phyloP scores from a whole-genome alignment of 2,113 vertebrate species.

The Scartelaos histophorus region DNA sequence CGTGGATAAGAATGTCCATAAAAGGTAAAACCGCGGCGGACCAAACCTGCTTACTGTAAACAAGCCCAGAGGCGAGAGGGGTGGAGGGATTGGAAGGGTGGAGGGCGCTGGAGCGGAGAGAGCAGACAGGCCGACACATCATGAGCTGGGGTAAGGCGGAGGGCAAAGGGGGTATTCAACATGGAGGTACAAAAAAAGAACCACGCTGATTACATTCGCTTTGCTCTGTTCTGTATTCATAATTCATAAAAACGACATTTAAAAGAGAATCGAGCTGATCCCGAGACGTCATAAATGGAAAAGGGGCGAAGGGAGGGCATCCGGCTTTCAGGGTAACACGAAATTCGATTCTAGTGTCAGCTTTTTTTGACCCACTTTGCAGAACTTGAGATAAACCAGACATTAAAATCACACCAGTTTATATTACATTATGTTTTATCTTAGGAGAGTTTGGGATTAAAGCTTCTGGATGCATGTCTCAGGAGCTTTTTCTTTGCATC shows the following conservation, averaged over 20 bases:
- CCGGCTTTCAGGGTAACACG: too few species aligned
- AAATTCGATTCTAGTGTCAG: too few species aligned
- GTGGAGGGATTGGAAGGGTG: constrained; percentile 15
- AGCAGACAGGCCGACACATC: constrained; percentile 21
- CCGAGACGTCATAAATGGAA: neutral
- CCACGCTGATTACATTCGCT: neutral
- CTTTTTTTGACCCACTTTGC: too few species aligned
- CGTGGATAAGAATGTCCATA: constrained; percentile 74
- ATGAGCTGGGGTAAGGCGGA: neutral
- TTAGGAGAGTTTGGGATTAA: too few species aligned
- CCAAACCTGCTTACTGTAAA: constrained; percentile 77
- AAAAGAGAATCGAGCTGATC: neutral
- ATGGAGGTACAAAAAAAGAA: neutral
- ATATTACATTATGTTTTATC: too few species aligned
- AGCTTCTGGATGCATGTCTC: too few species aligned
- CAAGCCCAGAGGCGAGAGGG: constrained; percentile 58
- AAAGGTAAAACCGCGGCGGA: constrained; percentile 72
- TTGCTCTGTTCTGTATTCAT: neutral
- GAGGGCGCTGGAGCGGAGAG: constrained; percentile 59
- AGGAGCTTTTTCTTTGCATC: too few species aligned
- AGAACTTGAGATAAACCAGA: too few species aligned
- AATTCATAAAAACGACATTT: too few species aligned
- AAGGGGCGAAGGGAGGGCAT: too few species aligned
- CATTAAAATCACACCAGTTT: too few species aligned
- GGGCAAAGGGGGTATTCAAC: neutral